These are phyloP conservation scores for Emmelina monodactyla DNA, from an alignment of 2,888 invertebrate genomes.

Conservation along the genomic window DNA sequence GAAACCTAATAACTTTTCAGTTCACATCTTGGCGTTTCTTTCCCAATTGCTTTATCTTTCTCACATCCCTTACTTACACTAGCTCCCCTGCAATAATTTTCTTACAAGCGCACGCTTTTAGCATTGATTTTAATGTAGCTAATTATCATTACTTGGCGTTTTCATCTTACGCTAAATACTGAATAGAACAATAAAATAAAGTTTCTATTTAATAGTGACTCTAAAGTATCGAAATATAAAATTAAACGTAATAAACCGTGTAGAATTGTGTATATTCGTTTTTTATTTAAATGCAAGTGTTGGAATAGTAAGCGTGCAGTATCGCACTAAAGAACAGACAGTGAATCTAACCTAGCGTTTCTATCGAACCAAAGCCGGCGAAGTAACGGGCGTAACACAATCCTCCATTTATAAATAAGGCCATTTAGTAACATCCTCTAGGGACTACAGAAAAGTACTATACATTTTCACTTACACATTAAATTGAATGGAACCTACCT, in stretches of 20 bases:
- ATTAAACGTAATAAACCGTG: too few species aligned
- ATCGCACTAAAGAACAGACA: background rate
- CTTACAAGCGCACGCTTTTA: too few species aligned
- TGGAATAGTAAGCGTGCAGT: background rate
- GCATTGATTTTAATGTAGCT: too few species aligned
- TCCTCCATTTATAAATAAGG: conserved; percentile 43
- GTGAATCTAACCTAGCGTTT: conserved; percentile 43
- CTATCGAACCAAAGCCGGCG: conserved; percentile 22
- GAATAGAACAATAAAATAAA: too few species aligned
- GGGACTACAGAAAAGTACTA: conserved; percentile 50
- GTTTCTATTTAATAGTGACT: too few species aligned
- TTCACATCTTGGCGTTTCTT: background rate
- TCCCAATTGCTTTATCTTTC: too few species aligned
- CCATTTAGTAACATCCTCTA: conserved; percentile 32
- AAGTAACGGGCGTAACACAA: conserved; percentile 13
- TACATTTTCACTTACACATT: conserved; percentile 54
- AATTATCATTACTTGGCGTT: too few species aligned
- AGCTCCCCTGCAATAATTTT: too few species aligned
- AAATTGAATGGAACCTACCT: conserved; percentile 61
- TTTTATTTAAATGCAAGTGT: conserved; percentile 1
- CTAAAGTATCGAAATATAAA: too few species aligned
- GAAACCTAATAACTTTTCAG: background rate
- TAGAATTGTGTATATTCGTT: too few species aligned
- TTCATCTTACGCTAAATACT: too few species aligned
- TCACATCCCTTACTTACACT: too few species aligned